Base-by-base conservation (phyloP, 2,797 vertebrate species). In the Pseudopleuronectes americanus region DNA sequence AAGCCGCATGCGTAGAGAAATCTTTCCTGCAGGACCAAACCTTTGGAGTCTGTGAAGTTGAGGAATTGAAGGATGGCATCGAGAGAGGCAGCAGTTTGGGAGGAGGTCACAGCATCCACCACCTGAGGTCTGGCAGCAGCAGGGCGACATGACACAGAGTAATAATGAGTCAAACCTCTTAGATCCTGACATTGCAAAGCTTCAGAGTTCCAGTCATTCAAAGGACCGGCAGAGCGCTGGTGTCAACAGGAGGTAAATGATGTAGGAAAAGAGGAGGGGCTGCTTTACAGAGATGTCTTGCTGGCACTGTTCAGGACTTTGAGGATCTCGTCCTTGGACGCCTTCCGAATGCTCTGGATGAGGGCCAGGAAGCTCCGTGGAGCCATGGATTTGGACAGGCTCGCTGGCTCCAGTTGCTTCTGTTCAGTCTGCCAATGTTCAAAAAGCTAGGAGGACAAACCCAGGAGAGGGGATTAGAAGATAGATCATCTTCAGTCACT, bases 1-100 rank as follows among this genome's bases (percentile, higher is more conserved):
- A 99, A 97, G 64, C 97, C 98, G 71, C 96, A 97, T 36, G 97
- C 97, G 14, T 98, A 99, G 24, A 99, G 96, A 79, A 99, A 99
- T 49, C 98, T 91, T 76, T 99, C 98, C 88, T 99, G 98, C 57
- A 98, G 92, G 52, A 95, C 26, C 22, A 93, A 69, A 48, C 90
- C 88, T 54, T 94, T 95, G 71, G 91, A 78, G 54, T 98, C 96
- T 4, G 95, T 96, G 85, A 99, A 99, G 93, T 99, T 96, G 68
- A 99, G 88, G 81, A 98, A 98, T 60, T 96, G 92, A 76, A 99
- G 84, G 43, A 99, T 76, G 4, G 98, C 97, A 17, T 96, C 94
- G 71, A 98, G 85, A 0, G 98, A 96, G 47, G 91, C 95, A n/a
- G 91, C 33, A 0, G 98, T 99, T 92, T 99, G 97, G 60, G 98